Evolutionary conservation across 2,113 vertebrate genomes (phyloP).

Genomic region (Grammomys dolichurus): DNA sequence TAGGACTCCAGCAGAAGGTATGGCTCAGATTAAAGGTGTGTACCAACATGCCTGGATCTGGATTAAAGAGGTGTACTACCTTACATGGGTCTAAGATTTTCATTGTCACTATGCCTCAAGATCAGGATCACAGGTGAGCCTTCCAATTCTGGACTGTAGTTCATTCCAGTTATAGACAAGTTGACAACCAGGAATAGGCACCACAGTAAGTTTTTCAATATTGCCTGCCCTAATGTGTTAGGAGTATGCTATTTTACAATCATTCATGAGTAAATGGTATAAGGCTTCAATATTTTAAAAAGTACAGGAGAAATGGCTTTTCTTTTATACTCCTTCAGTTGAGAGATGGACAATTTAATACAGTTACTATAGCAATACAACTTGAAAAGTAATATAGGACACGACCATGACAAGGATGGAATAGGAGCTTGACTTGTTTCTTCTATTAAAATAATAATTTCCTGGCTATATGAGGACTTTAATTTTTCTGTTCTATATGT

Average conservation of each 20-base stretch:
- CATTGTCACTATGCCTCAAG: too few relatives aligned
- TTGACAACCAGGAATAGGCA: too few relatives aligned
- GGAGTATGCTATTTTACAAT: background rate
- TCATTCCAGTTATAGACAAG: too few relatives aligned
- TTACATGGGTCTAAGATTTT: too few relatives aligned
- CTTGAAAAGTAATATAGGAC: background rate
- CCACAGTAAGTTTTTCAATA: background rate
- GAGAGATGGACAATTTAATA: constrained; percentile 5
- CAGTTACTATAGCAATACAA: background rate
- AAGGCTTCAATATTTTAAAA: background rate
- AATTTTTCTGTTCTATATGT: background rate
- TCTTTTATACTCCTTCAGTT: background rate
- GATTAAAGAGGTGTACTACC: too few relatives aligned
- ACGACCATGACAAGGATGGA: background rate
- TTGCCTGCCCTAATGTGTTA: background rate
- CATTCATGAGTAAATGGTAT: background rate
- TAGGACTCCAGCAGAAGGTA: too few relatives aligned
- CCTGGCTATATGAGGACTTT: background rate
- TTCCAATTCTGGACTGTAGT: too few relatives aligned
- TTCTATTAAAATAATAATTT: background rate
- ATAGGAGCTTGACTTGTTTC: background rate
- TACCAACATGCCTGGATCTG: too few relatives aligned
- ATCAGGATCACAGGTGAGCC: too few relatives aligned
- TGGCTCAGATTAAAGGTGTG: too few relatives aligned
- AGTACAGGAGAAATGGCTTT: background rate